Evolutionary conservation across 2,888 invertebrate species (phyloP).

Genomic region (Pantelozetes paolii): DNA sequence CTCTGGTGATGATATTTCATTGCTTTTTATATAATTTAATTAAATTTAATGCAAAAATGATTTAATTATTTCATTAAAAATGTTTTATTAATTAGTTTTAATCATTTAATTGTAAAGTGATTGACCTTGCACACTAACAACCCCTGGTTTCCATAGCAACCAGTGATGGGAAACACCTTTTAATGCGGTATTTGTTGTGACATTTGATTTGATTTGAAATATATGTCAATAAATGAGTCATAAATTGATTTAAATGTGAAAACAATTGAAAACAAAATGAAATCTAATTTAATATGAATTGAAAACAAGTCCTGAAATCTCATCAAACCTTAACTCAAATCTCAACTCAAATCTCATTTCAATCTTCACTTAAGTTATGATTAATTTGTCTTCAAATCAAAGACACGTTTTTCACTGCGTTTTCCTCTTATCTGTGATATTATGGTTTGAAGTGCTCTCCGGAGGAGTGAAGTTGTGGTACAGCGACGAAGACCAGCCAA

Average conservation of each 20-base stretch:
- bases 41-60: too few species aligned
- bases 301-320: background rate
- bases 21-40: too few species aligned
- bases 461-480: slow-evolving; percentile 45
- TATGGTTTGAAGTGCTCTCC: slow-evolving; percentile 43
- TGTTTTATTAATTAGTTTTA: too few species aligned
- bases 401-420: slow-evolving; percentile 48
- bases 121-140: too few species aligned
- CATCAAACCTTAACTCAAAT: background rate
- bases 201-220: background rate
- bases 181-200: slow-evolving; percentile 13
- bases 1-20: too few species aligned
- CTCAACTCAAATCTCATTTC: background rate
- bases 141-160: background rate
- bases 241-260: background rate
- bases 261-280: too few species aligned
- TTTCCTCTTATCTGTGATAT: slow-evolving; percentile 45
- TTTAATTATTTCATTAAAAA: too few species aligned
- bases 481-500: slow-evolving; percentile 42
- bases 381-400: slow-evolving; percentile 38
- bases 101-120: too few species aligned
- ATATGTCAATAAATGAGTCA: background rate
- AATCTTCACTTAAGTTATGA: background rate
- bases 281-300: background rate
- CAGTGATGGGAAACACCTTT: slow-evolving; percentile 22